A percentile compares a stretch with the other conserved stretches of the same genome.
Evolutionary conservation across 2,888 invertebrate genomes (phyloP).

Genomic region (Palloptera scutellata): DNA sequence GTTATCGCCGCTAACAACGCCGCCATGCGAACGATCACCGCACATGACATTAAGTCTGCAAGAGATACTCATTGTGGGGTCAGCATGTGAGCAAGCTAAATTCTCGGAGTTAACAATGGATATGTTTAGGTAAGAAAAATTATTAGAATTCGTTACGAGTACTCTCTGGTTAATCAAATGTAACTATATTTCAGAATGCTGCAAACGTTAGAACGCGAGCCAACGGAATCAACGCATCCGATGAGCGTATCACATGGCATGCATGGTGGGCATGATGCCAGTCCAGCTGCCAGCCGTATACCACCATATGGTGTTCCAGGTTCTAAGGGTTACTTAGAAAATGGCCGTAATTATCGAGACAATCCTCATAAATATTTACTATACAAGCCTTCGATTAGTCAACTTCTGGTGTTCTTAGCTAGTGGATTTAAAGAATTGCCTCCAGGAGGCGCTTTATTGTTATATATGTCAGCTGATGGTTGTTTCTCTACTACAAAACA

Average conservation of each 20-base stretch:
- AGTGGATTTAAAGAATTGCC: slow-evolving; percentile 94
- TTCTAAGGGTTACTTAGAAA: slow-evolving; percentile 71
- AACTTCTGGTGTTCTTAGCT: slow-evolving; percentile 90
- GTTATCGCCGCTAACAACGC: slow-evolving; percentile 82
- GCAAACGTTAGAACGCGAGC: slow-evolving; percentile 92
- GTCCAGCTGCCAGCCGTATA: slow-evolving; percentile 65
- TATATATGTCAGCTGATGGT: slow-evolving; percentile 95
- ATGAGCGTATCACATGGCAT: slow-evolving; percentile 63
- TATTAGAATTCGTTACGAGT: too few species aligned
- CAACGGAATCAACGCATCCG: slow-evolving; percentile 82
- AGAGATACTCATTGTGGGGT: slow-evolving; percentile 94
- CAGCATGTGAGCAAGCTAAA: slow-evolving; percentile 92
- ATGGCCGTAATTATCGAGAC: slow-evolving; percentile 78
- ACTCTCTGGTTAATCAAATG: too few species aligned
- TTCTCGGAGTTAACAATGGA: slow-evolving; percentile 97
- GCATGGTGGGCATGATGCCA: slow-evolving; percentile 65
- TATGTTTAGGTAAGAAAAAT: slow-evolving; percentile 75
- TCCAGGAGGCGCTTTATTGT: slow-evolving; percentile 85
- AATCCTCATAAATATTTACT: slow-evolving; percentile 97
- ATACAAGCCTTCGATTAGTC: slow-evolving; percentile 93
- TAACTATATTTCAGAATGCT: slow-evolving; percentile 75
- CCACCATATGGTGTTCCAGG: slow-evolving; percentile 67
- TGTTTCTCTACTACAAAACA: slow-evolving; percentile 83
- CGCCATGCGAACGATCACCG: slow-evolving; percentile 86
- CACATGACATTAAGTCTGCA: slow-evolving; percentile 88